Evolutionary conservation across 2,797 vertebrate species (phyloP), one percentile per base, ranked within the genome.

Genomic region (Heliangelus exortis): DNA sequence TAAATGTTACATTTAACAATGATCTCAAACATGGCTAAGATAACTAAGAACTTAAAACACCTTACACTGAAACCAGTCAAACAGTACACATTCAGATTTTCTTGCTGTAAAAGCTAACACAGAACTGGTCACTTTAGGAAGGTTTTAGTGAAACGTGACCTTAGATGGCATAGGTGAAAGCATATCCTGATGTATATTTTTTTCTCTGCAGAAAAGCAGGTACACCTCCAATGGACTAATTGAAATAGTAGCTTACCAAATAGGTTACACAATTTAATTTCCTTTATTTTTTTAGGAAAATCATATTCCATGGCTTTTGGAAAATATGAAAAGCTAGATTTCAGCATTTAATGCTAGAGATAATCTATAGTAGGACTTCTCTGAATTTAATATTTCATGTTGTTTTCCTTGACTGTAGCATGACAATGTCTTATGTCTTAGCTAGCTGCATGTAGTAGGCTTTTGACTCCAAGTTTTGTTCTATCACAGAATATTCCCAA

Each of bases 41-140:
- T 89, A 95, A 92, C 95, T 59, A 92, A 88, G 45, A 85, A 92
- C 47, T 90, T 96, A 84, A 88, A 81, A 29, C 59, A 66, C 63
- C 61, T 51, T 68, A 21, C 17, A 81, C 31, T 51, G 26, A 83
- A 93, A 41, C 63, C 15, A 50, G 9, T 63, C 79, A 31, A 63
- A 91, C n/a, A 74, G 28, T 41, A 54, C 20, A 36, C 39, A 57
- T 74, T 80, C 58, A 81, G 87, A 59, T 78, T 78, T 91, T 65
- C 47, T 61, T 78, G 19, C 36, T 65, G 17, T 65, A 43, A 83
- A 89, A 84, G 8, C 43, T 92, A 6, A n/a, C 23, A 15, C 1
- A 3, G 62, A 77, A 86, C 29, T 72, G 43, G 16, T 78, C 16
- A 6, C 25, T 85, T 17, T 23, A 25, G 73, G 55, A 67, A 67